phyloP scores from a whole-genome alignment of 2,888 invertebrate genomes.

The Plagodis dolabraria region DNA sequence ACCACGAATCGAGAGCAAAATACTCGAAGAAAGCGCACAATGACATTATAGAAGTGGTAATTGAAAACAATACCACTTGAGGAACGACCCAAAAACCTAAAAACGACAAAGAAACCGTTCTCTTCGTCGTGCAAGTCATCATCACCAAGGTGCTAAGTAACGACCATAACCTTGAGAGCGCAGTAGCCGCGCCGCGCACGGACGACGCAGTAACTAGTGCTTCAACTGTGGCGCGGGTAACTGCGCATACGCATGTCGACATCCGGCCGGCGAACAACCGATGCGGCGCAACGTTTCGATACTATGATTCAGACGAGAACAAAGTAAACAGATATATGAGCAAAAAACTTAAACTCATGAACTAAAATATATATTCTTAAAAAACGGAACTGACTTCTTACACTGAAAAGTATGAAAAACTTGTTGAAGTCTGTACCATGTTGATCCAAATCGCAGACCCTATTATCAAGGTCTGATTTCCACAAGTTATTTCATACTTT shows the following conservation, averaged over 20 bases:
- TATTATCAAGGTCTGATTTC: no score
- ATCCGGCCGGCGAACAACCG: slow-evolving; percentile 25
- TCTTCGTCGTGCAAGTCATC: slow-evolving; percentile 18
- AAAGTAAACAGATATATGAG: slow-evolving; percentile 31
- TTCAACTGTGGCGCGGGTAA: slow-evolving; percentile 16
- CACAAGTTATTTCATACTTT: no score
- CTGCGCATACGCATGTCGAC: slow-evolving; percentile 27
- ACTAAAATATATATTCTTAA: no score
- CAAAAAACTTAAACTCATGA: no score
- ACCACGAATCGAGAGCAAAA: no score
- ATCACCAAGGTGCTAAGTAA: slow-evolving; percentile 23
- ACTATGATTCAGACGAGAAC: slow-evolving; percentile 46
- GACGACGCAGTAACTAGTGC: not conserved
- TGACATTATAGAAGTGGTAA: slow-evolving; percentile 1
- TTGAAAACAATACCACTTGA: slow-evolving; percentile 3
- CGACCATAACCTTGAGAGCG: slow-evolving; percentile 29
- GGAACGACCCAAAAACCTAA: slow-evolving; percentile 19
- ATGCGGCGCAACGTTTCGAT: slow-evolving; percentile 31
- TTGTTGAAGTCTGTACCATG: no score
- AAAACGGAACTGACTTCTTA: no score
- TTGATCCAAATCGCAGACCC: no score
- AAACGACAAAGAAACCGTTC: slow-evolving; percentile 13
- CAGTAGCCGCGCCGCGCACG: slow-evolving; percentile 27
- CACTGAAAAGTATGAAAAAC: no score
- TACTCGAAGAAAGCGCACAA: slow-evolving; percentile 1